These are phyloP conservation scores for Microplitis mediator DNA, from an alignment of 1,140 invertebrate species.

Conservation along the genomic window DNA sequence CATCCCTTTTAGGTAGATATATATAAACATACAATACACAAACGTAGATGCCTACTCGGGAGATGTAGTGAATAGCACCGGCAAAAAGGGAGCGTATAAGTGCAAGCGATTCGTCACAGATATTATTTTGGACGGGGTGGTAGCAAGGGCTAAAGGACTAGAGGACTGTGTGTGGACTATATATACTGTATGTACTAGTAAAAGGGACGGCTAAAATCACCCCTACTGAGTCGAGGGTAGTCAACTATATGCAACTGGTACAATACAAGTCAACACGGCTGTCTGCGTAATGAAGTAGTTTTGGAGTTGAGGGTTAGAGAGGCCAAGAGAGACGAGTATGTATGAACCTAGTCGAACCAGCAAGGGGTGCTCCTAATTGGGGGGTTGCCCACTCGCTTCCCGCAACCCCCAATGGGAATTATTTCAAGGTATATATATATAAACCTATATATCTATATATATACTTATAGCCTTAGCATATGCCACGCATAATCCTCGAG, in stretches of 20 bases:
- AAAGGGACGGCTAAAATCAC: constrained; percentile 2
- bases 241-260: constrained; percentile 31
- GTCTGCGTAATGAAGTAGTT: constrained; percentile 65
- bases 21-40: neutral
- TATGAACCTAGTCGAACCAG: neutral
- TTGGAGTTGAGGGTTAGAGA: constrained; percentile 45
- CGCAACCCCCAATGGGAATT: constrained; percentile 39
- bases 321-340: constrained; percentile 26
- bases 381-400: constrained; percentile 55
- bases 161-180: neutral
- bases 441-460: constrained; percentile 15
- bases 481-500: constrained; percentile 54
- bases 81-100: constrained; percentile 35
- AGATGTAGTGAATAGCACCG: constrained; percentile 22
- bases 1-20: neutral
- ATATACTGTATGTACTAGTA: neutral
- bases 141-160: neutral
- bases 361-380: constrained; percentile 58
- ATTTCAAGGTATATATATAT: constrained; percentile 15
- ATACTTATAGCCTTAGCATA: constrained; percentile 55
- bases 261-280: constrained; percentile 65
- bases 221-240: neutral
- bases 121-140: constrained; percentile 57
- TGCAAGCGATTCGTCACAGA: constrained; percentile 62
- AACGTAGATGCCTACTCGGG: neutral